Conservation (phyloP, 2,888 invertebrate genomes). For the Dynastes maya region DNA sequence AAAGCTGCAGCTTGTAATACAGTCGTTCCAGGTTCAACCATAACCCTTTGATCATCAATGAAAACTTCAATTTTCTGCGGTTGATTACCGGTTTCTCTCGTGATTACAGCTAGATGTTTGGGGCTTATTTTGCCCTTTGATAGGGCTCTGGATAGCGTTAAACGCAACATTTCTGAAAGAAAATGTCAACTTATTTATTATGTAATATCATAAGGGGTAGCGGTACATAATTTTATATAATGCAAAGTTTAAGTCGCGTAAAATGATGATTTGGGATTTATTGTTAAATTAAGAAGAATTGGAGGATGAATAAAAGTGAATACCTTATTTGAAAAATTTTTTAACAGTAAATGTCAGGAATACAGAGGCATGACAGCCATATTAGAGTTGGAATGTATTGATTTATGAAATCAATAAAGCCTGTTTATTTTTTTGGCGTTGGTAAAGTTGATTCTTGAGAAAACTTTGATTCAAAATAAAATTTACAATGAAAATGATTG, state of each 20-base stretch:
- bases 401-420: background rate
- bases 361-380: constrained; percentile 45
- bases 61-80: constrained; percentile 92
- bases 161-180: constrained; percentile 80
- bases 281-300: background rate
- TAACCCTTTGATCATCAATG: constrained; percentile 95
- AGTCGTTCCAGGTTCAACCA: constrained; percentile 96
- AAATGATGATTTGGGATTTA: background rate
- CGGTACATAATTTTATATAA: background rate
- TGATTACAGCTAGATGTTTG: constrained; percentile 61
- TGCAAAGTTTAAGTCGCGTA: background rate
- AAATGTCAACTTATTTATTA: constrained; percentile 51
- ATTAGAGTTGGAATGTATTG: constrained; percentile 1
- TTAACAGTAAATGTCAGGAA: constrained; percentile 38
- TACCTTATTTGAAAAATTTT: constrained; percentile 44
- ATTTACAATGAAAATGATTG: too few species aligned
- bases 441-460: background rate
- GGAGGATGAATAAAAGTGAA: background rate
- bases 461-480: background rate
- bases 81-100: constrained; percentile 62
- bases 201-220: constrained; percentile 36
- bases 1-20: constrained; percentile 96
- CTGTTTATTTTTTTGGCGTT: background rate
- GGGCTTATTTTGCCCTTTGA: constrained; percentile 65
- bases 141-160: constrained; percentile 81